Percentiles rank a stretch among this genome's conserved stretches.
Evolutionary conservation across 1,140 invertebrate species (phyloP).

Genomic region (Phthorimaea operculella): DNA sequence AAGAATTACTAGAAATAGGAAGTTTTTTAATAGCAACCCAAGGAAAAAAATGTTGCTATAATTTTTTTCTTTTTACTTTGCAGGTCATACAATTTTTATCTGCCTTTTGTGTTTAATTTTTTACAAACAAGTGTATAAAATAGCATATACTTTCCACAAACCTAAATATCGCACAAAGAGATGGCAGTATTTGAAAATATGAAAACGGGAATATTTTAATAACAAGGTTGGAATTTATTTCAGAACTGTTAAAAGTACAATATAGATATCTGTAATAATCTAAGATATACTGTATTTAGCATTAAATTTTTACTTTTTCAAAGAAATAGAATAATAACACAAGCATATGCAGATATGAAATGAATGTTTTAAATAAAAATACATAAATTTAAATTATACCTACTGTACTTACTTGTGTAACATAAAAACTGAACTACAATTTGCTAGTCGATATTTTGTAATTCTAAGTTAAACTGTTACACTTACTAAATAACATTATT

Average conservation of each 20-base stretch:
- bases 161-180: too few species aligned
- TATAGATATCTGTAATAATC: neutral
- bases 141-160: too few species aligned
- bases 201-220: too few species aligned
- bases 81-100: too few species aligned
- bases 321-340: neutral
- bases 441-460: conserved; percentile 39
- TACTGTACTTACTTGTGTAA: neutral
- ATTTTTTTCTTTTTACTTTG: too few species aligned
- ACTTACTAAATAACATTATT: conserved; percentile 37
- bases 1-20: too few species aligned
- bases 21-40: too few species aligned
- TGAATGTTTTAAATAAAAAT: neutral
- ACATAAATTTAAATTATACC: neutral
- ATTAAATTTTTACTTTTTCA: neutral
- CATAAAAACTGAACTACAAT: neutral
- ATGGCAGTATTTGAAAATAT: too few species aligned
- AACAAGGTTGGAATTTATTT: neutral
- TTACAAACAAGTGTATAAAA: too few species aligned
- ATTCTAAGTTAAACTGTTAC: conserved; percentile 24
- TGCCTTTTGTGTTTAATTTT: too few species aligned
- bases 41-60: too few species aligned
- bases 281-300: neutral
- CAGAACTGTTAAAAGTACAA: neutral
- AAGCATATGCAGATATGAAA: neutral